phyloP scores from a whole-genome alignment of 2,888 invertebrate genomes.

The Patella ulyssiponensis region DNA sequence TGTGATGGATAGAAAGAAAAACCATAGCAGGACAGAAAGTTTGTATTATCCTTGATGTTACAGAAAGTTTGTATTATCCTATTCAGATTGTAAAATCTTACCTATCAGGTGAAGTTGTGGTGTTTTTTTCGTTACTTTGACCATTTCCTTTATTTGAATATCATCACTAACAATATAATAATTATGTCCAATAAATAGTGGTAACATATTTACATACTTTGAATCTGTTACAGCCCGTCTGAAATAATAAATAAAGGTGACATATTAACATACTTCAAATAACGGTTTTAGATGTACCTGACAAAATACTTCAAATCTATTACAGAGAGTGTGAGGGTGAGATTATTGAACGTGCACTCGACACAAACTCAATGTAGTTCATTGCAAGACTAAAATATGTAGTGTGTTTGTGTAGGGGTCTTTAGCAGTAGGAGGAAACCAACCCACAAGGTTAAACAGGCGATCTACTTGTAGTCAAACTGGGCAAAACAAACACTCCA shows the following conservation, averaged over 20 bases:
- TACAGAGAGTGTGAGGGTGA: neutral
- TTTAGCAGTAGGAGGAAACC: no score
- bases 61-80: no score
- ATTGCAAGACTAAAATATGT: no score
- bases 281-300: neutral
- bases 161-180: constrained; percentile 32
- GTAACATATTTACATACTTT: constrained; percentile 29
- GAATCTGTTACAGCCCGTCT: constrained; percentile 30
- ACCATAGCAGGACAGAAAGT: no score
- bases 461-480: no score
- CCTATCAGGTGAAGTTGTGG: constrained; percentile 38
- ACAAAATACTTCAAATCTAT: neutral
- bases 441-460: no score
- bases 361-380: neutral
- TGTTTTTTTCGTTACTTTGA: constrained; percentile 23
- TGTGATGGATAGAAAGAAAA: no score
- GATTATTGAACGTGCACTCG: no score
- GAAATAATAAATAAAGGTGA: neutral
- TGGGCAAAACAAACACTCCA: no score
- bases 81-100: neutral
- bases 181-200: constrained; percentile 27
- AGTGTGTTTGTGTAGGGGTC: no score
- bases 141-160: constrained; percentile 20
- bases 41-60: no score
- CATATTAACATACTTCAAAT: neutral